Base-by-base conservation (phyloP, 2,797 vertebrate species). In the Xerus rutilus region DNA sequence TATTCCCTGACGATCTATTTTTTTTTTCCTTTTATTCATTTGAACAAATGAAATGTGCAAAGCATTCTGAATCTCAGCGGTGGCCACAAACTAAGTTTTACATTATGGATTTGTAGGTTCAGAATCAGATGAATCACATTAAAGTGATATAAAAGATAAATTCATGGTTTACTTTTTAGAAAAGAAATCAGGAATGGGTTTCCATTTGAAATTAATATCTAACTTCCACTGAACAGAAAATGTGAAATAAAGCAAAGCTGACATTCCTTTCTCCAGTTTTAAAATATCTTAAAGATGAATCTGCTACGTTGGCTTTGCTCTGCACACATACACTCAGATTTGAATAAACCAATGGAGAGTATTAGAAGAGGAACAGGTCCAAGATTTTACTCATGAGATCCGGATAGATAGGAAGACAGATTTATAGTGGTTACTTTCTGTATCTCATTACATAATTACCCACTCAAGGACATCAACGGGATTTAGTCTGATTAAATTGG, bases 401-500 rank as follows among this genome's bases (percentile, higher is more conserved):
- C 93, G 43, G n/a, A 67, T 30, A 93, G 82, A 89, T 47, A 65
- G 10, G 72, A 81, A 76, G 52, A 76, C 49, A 93, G 79, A 94
- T 85, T 93, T 93, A 85, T 47, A 92, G 65, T 73, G 64, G 47
- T 91, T 83, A 47, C 57, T 70, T 91, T 73, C 59, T 1, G 7
- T 94, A 95, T 97, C 93, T 97, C 3, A 12, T 39, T 96, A 81
- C 67, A 67, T 72, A 94, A 88, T 95, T 59, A 81, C 90, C 86
- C 28, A 96, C 43, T 78, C 79, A 93, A 90, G 74, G 96, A 64
- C 83, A 97, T 94, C 96, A 97, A 62, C 74, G 92, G 88, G 74
- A 89, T 97, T 98, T 95, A 97, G 96, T 96, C 94, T 90, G 39
- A 89, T 97, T 97, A 98, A 97, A 97, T 90, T 91, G 87, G 78